Evolutionary conservation across 1,140 invertebrate genomes (phyloP), one percentile per base, ranked within the genome.

Genomic region (Matsumurasca onukii): DNA sequence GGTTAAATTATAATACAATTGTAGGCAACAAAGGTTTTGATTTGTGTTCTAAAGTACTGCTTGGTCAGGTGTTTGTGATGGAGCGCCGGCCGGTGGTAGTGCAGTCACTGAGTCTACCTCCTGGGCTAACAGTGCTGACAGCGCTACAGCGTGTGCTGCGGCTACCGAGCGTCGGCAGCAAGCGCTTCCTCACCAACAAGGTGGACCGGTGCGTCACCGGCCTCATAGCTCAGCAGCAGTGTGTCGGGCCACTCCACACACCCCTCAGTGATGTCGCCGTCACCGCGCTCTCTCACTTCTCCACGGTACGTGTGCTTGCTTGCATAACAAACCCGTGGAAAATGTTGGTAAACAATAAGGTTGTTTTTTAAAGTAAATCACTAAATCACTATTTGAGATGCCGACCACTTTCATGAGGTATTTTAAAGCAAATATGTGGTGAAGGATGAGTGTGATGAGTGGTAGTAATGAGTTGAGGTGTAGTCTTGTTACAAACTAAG

Each of bases 141-240:
- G 91, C 89, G 5, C 80, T 98, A 1, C 82, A 93, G 45, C 82
- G 88, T 74, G 95, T 99, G 1, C 79, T 99, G 17, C 85, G 93
- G 72, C 82, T 98, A 22, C 93, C 96, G 0, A 88, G 93, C 3
- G 96, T 99, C 27, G 92, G 88, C 49, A 98, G 95, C 77, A 99
- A 99, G 80, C 84, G 97, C 74, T 99, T 94, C 78, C 83, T 99
- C 0, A 98, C 95, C 0, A 98, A 94, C 76, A 89, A 90, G 80
- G 96, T 99, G 1, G 97, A 99, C 80, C 85, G 97, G 59, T 98
- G 94, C 79, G 97, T 99, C 0, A 94, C 94, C n/a, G 97, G 96
- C 27, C 81, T 98, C 25, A 86, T 98, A 55, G 96, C 94, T 2
- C 97, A 98, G 80, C 97, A 99, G 75, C 97, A 99, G 78, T 99